Base-by-base conservation (phyloP, 2,113 vertebrate genomes). In the Hymenochirus boettgeri region DNA sequence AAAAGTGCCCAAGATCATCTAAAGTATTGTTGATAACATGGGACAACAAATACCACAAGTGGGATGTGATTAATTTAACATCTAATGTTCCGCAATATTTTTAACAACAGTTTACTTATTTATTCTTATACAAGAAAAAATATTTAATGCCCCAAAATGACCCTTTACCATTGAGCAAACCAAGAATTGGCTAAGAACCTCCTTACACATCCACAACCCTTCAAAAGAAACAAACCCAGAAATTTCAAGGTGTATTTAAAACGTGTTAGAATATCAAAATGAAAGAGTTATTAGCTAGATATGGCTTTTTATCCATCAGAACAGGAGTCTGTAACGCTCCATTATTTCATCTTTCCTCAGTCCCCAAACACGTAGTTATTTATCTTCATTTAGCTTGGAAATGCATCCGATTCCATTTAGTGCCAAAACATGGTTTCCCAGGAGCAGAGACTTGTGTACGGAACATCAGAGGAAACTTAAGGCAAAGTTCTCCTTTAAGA, bases 271-370 rank as follows among this genome's bases (percentile, higher is more conserved):
- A 83, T 90, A 90, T 88, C 88, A 89, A 89, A 90, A 90, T 86
- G 83, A 88, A 86, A 82, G 79, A 88, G 87, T 89, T 89, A 88
- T 87, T 88, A 89, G 89, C 92, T 93, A 94, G 90, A 91, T 96
- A 97, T 98, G 96, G 96, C 95, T 98, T 98, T 90, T 90, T 91
- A 94, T 97, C 93, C 95, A 88, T 91, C 92, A 83, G 89, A 92
- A 81, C 82, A 88, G 82, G 85, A 86, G 81, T 85, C 77, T 85
- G 86, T 74, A 45, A 42, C 5, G 25, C 45, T 52, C 47, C 56
- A 25, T 59, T 21, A 17, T 59, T 66, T 31, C 17, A 67, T 17
- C 59, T 75, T 73, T 80, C 76, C 79, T 73, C 76, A 29, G 27
- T 73, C 74, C 82, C 83, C 79, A 76, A 80, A 77, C 81, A 80